These are phyloP conservation scores for Prunella fulvescens DNA, from an alignment of 2,113 vertebrate species.

Conservation along the genomic window DNA sequence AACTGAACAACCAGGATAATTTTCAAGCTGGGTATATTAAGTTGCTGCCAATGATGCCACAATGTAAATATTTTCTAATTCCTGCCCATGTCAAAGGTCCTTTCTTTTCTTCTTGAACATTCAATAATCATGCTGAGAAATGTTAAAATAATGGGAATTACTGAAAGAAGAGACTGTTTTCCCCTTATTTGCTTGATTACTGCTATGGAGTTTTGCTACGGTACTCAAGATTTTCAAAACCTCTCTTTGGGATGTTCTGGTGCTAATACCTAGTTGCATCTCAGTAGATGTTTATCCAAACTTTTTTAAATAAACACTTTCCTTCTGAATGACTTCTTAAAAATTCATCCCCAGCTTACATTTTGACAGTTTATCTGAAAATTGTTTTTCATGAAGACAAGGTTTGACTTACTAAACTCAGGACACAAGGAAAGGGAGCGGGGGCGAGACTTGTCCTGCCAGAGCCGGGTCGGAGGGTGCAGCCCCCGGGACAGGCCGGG, in stretches of 20 bases:
- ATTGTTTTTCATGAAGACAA: not conserved
- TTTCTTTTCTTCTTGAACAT: not conserved
- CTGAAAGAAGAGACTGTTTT: not conserved
- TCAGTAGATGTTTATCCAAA: not conserved
- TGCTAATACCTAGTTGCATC: not conserved
- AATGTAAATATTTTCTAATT: not conserved
- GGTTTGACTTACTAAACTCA: not conserved
- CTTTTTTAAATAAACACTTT: not conserved
- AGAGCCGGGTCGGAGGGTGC: not conserved
- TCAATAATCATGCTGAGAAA: not conserved
- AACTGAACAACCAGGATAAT: not conserved
- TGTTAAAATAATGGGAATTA: not conserved
- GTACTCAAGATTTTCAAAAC: not conserved
- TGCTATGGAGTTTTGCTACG: not conserved
- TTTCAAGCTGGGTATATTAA: not conserved
- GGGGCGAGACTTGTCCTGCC: rapidly evolving
- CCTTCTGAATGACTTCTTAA: not conserved
- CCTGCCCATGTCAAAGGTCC: not conserved
- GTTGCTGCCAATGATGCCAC: not conserved
- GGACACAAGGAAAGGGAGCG: not conserved
- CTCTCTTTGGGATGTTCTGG: not conserved
- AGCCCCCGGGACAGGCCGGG: not conserved
- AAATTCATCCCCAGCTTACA: not conserved
- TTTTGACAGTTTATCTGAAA: not conserved
- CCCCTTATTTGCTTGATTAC: not conserved